phyloP scores from a whole-genome alignment of 1,140 invertebrate species.

The Pseudomyrmex cubaensis region DNA sequence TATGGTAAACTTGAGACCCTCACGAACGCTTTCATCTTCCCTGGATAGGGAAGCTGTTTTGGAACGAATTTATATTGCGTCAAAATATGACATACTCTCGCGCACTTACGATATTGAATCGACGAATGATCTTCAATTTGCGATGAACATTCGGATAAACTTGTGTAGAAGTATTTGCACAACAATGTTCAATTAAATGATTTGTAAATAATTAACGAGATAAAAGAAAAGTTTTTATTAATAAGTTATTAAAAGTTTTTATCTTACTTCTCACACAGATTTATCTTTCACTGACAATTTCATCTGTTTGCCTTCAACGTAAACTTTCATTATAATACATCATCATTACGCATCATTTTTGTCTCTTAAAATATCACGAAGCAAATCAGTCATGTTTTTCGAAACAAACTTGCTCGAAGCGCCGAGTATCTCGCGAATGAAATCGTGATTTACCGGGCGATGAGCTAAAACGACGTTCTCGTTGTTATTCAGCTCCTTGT shows the following conservation, averaged over 20 bases:
- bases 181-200: not conserved
- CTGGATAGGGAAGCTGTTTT: not conserved
- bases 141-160: not conserved
- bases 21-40: not conserved
- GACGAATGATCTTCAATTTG: not conserved
- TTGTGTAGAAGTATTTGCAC: not conserved
- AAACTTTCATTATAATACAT: not conserved
- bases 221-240: not conserved
- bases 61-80: not conserved
- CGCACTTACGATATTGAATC: not conserved
- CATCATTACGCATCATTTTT: no score
- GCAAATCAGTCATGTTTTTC: slow-evolving; percentile 52
- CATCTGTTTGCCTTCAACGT: not conserved
- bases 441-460: slow-evolving; percentile 71
- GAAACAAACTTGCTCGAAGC: slow-evolving; percentile 62
- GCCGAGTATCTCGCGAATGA: slow-evolving; percentile 58
- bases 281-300: not conserved
- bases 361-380: slow-evolving; percentile 27
- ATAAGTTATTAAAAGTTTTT: no score
- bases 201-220: not conserved
- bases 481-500: slow-evolving; percentile 55
- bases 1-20: not conserved
- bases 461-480: slow-evolving; percentile 67
- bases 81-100: no score
- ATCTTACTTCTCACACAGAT: not conserved